phyloP scores from a whole-genome alignment of 2,888 invertebrate species.

The Brachynemurus nebulosus region DNA sequence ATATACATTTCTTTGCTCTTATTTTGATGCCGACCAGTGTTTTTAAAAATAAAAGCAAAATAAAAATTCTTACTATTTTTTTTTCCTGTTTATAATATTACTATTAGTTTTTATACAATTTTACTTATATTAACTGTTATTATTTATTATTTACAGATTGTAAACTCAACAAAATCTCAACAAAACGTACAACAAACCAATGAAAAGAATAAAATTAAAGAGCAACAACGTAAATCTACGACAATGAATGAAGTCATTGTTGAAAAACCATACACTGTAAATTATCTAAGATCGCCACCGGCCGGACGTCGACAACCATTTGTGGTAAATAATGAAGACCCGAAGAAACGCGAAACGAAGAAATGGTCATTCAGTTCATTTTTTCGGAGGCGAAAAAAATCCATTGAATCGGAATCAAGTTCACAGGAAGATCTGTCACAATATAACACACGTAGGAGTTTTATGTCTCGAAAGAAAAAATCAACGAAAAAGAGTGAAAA shows the following conservation, averaged over 20 bases:
- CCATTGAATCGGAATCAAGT: constrained; percentile 43
- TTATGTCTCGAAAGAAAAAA: constrained; percentile 23
- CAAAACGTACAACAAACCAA: neutral
- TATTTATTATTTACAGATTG: neutral
- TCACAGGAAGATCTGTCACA: constrained; percentile 34
- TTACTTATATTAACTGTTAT: too few species aligned
- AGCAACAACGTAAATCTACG: neutral
- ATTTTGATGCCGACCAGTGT: too few species aligned
- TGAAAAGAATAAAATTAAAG: neutral
- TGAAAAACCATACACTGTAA: neutral
- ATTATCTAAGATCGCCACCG: neutral
- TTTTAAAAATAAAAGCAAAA: too few species aligned
- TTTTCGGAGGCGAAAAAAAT: constrained; percentile 60
- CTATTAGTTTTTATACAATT: too few species aligned
- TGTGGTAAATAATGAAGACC: too few species aligned
- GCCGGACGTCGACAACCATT: neutral
- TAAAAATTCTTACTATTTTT: too few species aligned
- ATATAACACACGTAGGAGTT: constrained; percentile 27
- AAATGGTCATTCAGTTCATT: constrained; percentile 75
- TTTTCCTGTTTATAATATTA: too few species aligned
- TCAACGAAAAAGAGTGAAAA: constrained; percentile 25
- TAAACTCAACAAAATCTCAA: neutral
- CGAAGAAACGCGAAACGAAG: constrained; percentile 43
- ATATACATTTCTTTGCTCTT: too few species aligned
- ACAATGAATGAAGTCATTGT: neutral